Evolutionary conservation across 2,888 invertebrate genomes (phyloP), one percentile per base, ranked within the genome.

Genomic region (Harpalus rufipes): DNA sequence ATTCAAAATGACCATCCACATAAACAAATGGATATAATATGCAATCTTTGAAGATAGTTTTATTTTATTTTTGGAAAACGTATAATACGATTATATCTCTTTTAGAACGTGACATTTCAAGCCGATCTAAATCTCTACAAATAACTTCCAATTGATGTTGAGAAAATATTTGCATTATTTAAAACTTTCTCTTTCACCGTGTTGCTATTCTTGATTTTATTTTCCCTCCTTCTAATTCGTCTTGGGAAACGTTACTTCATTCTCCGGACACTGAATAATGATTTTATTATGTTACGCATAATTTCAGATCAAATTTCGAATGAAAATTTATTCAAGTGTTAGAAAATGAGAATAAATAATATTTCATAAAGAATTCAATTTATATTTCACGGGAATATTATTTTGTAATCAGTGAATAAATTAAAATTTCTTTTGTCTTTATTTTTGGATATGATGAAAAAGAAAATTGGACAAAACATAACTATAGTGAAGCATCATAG

Each of bases 161-260:
- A 18, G 72, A 74, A 74, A 74, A 74, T 74, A 74, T 74, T 74
- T 74, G 72, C 44, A 74, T 74, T 74, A 74, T 74, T 44, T 21
- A 74, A 74, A 44, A 74, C 41, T 74, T 41, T 74, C 44, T 1
- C 51, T 41, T 74, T 74, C 18, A 12, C 6, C 12, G 18, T 41
- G 44, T 41, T 18, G 72, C 32, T 14, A 72, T 16, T 72, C 41
- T 41, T 72, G 72, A 72, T 72, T 72, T 74, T 44, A 74, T 74
- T 74, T 74, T 74, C 44, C 6, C 3, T 74, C 14, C 39, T 7
- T 44, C 44, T 74, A 44, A 51, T 74, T 74, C 44, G 21, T 44
- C 44, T 41, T 74, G 44, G 72, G 72, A 74, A 18, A 44, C 18
- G 16, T n/a, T 74, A 18, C 16, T 68, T 39, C 16, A 68, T 39